Base-by-base conservation (phyloP, 92 coral and sea anemone species). In the Phymanthus crucifer region DNA sequence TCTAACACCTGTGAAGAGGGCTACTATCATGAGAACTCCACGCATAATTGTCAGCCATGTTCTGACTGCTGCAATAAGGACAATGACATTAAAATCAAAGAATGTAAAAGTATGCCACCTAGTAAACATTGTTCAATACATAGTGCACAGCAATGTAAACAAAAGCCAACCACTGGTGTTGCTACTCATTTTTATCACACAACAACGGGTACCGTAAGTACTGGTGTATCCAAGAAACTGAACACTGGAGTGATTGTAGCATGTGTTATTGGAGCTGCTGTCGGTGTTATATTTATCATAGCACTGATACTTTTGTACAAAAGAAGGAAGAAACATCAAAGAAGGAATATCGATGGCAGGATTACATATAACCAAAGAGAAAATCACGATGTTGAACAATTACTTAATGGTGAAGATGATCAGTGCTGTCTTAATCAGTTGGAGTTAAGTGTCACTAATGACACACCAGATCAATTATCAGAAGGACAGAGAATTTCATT, bases 41-140 rank as follows among this genome's bases (percentile, higher is more conserved):
- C 81, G 23, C 72, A 77, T 40, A 40, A 12, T 14, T 77, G 81
- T 29, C 56, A 77, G 32, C 10, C 29, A 36, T 77, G 81, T 64
- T 64, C 72, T 2, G 46, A 77, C 61, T 77, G 81, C 58, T 77
- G 81, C 35, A 23, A 38, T 77, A 71, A 65, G 40, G 66, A 26
- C 46, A 77, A 64, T 13, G 81, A 77, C 33, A 17, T 61, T 1
- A 77, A 3, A 23, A 64, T 77, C 9, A 18, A 37, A n/a, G 72
- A 61, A 37, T 77, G 81, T 40, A 77, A 6, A 18, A 29, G 47
- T 3, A 64, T 77, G 81, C 81, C 40, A 23, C 14, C 45, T 24
- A 16, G 38, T 2, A 61, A 40, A 77, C 81, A 77, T n/a, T 77
- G 81, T 38, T 77, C 81, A 2, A 56, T 75, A 52, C 79, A 32